phyloP scores from a whole-genome alignment of 2,113 vertebrate genomes.

The Hippopotamus amphibius region DNA sequence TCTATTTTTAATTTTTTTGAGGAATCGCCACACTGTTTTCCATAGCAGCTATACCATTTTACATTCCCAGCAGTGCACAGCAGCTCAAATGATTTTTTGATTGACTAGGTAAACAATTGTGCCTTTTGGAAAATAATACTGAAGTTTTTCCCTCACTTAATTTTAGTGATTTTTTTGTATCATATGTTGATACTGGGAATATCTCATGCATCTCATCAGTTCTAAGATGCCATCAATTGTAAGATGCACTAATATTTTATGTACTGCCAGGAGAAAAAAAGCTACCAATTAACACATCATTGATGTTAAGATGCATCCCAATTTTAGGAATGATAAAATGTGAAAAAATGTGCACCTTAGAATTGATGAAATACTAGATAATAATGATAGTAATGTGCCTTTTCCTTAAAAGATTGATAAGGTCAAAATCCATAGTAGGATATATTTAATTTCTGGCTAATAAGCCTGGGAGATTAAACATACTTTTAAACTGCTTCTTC shows the following conservation, averaged over 20 bases:
- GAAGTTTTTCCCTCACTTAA: neutral
- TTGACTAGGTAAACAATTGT: neutral
- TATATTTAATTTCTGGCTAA: neutral
- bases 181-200: neutral
- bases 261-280: conserved; percentile 8
- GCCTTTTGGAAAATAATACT: conserved; percentile 44
- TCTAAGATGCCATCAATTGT: neutral
- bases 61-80: neutral
- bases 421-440: neutral
- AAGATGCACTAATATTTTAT: neutral
- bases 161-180: conserved; percentile 12
- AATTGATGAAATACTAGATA: neutral
- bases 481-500: neutral
- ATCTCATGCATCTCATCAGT: neutral
- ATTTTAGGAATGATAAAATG: conserved; percentile 13
- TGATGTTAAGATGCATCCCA: neutral
- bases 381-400: neutral
- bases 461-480: neutral
- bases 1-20: neutral
- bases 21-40: neutral
- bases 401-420: neutral
- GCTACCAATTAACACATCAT: neutral
- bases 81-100: neutral
- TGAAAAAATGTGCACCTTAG: neutral
- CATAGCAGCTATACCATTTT: neutral